Evolutionary conservation across 2,888 invertebrate genomes (phyloP).

Genomic region (Allolobophora icterica): DNA sequence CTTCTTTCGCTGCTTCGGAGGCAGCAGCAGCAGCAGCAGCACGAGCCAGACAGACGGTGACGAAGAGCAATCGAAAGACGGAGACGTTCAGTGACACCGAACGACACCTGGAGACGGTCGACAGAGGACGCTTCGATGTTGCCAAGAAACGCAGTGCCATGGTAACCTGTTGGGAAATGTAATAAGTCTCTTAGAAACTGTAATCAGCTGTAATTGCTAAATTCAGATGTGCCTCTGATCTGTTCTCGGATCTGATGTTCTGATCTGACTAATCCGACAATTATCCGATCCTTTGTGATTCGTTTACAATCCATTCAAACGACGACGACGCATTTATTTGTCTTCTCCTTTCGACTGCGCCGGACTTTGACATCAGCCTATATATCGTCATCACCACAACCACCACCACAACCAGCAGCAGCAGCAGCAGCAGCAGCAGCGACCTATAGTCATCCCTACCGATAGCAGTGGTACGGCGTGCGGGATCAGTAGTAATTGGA

Average conservation of each 20-base stretch:
- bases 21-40: constrained; percentile 23
- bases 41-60: background rate
- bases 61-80: background rate
- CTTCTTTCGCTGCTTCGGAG: background rate
- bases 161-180: background rate
- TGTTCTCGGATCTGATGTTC: background rate
- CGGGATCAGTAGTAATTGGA: background rate
- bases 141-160: background rate
- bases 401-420: too few species aligned
- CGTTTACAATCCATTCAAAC: background rate
- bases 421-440: background rate
- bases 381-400: too few species aligned
- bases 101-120: background rate
- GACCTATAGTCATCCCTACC: background rate
- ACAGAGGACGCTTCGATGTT: constrained; percentile 1
- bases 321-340: background rate
- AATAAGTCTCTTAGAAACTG: too few species aligned
- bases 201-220: background rate
- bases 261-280: background rate
- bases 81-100: background rate
- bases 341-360: too few species aligned
- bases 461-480: background rate
- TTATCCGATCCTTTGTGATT: background rate
- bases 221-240: background rate
- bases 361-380: too few species aligned